Evolutionary conservation across 1,140 invertebrate species (phyloP), one percentile per base, ranked within the genome.

Genomic region (Drosophila busckii): DNA sequence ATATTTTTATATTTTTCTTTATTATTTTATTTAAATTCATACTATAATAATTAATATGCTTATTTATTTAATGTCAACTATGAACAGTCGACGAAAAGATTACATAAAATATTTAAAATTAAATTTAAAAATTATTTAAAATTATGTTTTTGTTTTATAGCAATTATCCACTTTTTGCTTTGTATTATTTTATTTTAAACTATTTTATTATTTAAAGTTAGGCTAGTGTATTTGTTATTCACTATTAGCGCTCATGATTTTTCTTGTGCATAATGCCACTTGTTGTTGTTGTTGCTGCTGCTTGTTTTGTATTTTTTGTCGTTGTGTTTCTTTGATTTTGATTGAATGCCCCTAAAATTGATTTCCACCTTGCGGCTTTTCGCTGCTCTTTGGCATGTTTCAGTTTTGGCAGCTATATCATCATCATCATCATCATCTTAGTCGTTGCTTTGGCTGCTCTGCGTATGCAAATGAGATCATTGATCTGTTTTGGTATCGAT

Each of bases 391-490:
- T 68, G 73, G 60, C 70, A 70, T 76, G 70, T 66, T 66, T 75
- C 59, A 75, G 54, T 69, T 73, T 73, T 73, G 63, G 70, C 70
- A 76, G 70, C 65, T 58, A 26, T 61, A n/a, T n/a, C n/a, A n/a
- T n/a, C n/a, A n/a, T n/a, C n/a, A n/a, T n/a, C n/a, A n/a, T n/a
- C n/a, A n/a, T n/a, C n/a, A n/a, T n/a, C n/a, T 25, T 44, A 12
- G 6, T 10, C 22, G 7, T 31, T 13, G 35, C 23, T 38, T 34
- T 28, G 22, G 10, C 45, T 62, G 52, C 40, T 23, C 28, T 38
- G n/a, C n/a, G 69, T 75, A 82, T 82, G 75, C 75, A 82, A 82
- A 82, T 82, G 75, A 82, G 75, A 82, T 83, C 75, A 70, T 82
- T 82, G 75, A 82, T 82, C 75, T 82, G 75, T 70, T 82, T 82